phyloP scores from a whole-genome alignment of 1,140 invertebrate species.

The Plutomurus gul region DNA sequence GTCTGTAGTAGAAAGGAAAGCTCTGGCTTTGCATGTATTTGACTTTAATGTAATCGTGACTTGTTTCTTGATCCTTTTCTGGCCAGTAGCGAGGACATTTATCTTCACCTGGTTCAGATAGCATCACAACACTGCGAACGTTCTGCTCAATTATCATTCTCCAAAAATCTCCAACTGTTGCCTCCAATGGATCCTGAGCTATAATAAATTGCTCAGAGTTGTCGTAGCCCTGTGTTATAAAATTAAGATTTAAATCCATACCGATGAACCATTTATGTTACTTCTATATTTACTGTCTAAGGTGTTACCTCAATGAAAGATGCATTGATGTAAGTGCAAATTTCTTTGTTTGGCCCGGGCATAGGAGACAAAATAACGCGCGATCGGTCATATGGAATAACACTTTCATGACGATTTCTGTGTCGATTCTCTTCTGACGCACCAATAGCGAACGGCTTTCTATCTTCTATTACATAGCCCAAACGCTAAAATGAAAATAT shows the following conservation, averaged over 20 bases:
- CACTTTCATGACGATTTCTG: conserved; percentile 83
- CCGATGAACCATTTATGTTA: too few relatives aligned
- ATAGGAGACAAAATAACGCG: conserved; percentile 82
- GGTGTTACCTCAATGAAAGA: conserved; percentile 88
- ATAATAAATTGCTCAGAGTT: conserved; percentile 90
- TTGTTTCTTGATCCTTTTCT: conserved; percentile 77
- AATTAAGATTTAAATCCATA: neutral
- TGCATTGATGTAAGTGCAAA: conserved; percentile 95
- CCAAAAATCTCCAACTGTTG: conserved; percentile 92
- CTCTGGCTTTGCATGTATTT: conserved; percentile 85
- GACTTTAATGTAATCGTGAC: conserved; percentile 81
- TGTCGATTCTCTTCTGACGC: conserved; percentile 80
- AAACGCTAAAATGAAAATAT: conserved; percentile 69
- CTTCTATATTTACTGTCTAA: neutral
- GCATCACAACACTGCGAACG: conserved; percentile 89
- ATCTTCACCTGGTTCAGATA: conserved; percentile 80
- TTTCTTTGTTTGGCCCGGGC: conserved; percentile 70
- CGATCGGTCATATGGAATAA: conserved; percentile 90
- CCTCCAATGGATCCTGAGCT: conserved; percentile 89
- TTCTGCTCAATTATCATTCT: conserved; percentile 93
- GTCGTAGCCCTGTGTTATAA: conserved; percentile 73
- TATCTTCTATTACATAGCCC: conserved; percentile 75
- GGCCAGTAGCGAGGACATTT: conserved; percentile 90
- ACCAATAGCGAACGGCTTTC: conserved; percentile 79
- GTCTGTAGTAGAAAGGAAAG: conserved; percentile 80